Conservation (phyloP, 2,797 vertebrate species). For the Sebastiscus tertius region DNA sequence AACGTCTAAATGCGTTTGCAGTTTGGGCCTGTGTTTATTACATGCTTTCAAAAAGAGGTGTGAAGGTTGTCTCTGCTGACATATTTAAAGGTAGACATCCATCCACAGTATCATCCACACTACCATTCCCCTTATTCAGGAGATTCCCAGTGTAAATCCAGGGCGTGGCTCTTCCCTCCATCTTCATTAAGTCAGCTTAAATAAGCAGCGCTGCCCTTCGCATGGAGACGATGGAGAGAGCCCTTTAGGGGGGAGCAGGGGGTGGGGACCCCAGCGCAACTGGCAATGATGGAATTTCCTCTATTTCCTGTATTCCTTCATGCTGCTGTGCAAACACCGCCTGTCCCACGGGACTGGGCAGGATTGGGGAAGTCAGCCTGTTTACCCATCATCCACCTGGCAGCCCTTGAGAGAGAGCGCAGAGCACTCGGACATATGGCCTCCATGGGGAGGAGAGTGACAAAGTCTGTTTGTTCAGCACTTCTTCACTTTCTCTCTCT, state of each 20-base stretch:
- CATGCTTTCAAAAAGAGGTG: conserved; percentile 40
- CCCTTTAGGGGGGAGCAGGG: neutral
- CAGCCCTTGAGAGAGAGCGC: conserved; percentile 68
- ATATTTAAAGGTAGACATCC: conserved; percentile 52
- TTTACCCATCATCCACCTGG: conserved; percentile 81
- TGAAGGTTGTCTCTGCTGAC: conserved; percentile 34
- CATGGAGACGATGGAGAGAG: conserved; percentile 6
- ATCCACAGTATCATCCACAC: conserved; percentile 25
- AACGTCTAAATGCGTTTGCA: conserved; percentile 12
- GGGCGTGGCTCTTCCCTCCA: conserved; percentile 42
- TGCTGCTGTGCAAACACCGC: conserved; percentile 73
- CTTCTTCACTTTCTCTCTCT: conserved; percentile 60
- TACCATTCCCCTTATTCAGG: conserved; percentile 59
- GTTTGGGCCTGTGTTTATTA: conserved; percentile 36
- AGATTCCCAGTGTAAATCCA: conserved; percentile 38
- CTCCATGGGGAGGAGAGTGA: conserved; percentile 26
- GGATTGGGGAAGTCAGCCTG: conserved; percentile 61
- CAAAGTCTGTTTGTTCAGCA: conserved; percentile 67
- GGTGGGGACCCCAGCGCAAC: conserved; percentile 27
- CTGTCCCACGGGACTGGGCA: conserved; percentile 63
- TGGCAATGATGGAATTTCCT: conserved; percentile 76
- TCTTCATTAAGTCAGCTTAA: conserved; percentile 66
- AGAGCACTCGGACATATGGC: conserved; percentile 51
- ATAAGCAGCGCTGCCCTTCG: conserved; percentile 50
- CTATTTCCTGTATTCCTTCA: conserved; percentile 75